A percentile compares a stretch with the other conserved stretches of the same genome.
Conservation (phyloP, 1,140 invertebrate genomes). For the Archivesica marissinica region DNA sequence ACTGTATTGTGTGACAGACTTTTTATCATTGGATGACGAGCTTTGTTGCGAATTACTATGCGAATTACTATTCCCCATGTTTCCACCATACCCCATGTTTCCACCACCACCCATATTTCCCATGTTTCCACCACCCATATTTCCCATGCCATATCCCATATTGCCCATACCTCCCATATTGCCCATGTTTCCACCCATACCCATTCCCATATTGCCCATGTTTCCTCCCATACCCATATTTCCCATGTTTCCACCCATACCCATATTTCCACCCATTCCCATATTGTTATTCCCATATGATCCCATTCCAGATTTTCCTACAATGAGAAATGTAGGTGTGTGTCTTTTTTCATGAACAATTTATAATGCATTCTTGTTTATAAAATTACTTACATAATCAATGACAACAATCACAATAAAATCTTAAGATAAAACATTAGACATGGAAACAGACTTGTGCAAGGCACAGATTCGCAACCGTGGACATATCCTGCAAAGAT, state of each 20-base stretch:
- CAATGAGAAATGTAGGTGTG: no score
- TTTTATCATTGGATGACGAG: not conserved
- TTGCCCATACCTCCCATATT: constrained; percentile 38
- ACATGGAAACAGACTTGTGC: not conserved
- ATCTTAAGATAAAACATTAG: not conserved
- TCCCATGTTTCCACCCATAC: constrained; percentile 15
- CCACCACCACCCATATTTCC: not conserved
- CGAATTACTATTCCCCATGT: constrained; percentile 37
- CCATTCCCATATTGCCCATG: no score
- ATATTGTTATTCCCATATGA: not conserved
- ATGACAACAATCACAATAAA: not conserved
- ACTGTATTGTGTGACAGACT: not conserved
- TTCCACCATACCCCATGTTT: no score
- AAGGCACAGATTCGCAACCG: no score
- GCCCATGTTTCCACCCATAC: constrained; percentile 54
- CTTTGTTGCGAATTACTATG: not conserved
- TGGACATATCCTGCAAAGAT: no score
- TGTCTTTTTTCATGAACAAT: not conserved
- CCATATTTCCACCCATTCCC: constrained; percentile 42
- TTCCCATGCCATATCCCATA: no score
- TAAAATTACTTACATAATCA: not conserved
- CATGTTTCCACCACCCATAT: not conserved
- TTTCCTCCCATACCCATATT: not conserved
- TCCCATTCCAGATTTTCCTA: constrained; percentile 8
- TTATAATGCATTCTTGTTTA: not conserved